Evolutionary conservation across 2,888 invertebrate species (phyloP), one percentile per base, ranked within the genome.

Genomic region (Syrphus vitripennis): DNA sequence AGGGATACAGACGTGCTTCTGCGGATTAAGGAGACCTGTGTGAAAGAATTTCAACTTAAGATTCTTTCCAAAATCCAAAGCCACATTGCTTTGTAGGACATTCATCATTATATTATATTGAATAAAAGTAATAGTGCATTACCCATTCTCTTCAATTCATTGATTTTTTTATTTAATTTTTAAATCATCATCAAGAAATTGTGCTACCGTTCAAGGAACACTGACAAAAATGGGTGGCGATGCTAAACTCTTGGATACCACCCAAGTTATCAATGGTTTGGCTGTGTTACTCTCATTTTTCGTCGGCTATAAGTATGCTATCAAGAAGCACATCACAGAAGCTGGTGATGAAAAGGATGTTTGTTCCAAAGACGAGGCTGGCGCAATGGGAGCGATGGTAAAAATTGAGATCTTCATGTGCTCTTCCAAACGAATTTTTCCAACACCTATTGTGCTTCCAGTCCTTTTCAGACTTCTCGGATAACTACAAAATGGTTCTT

Each of bases 401-500:
- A 65, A 31, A 34, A 3, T 19, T 5, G 10, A n/a, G 5, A 16
- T 3, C 3, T 57, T 3, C 19, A 45, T 19, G 24, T 48, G 10
- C 14, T 14, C 1, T 34, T 42, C 24, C 48, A 16, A 10, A n/a
- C 4, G 7, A 26, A 10, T 21, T 1, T 6, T 34, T 1, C 14
- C 12, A 42, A 26, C 2, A 24, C 0, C 16, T 19, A n/a, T 19
- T 10, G 24, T 29, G 69, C 45, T 26, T 37, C 1, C 59, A 92
- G 92, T 86, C 88, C 12, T 90, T 88, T 75, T 80, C 88, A 29
- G 91, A 89, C 75, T 89, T 89, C 31, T 91, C 93, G 61, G 93
- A 94, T 42, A 95, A 95, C 90, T 95, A 95, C 89, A 97, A 98
- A 93, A 93, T 98, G 93, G 96, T 98, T 6, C 92, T 98, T 88